Evolutionary conservation across 2,888 invertebrate genomes (phyloP), one percentile per base, ranked within the genome.

Genomic region (Ceriagrion tenellum): DNA sequence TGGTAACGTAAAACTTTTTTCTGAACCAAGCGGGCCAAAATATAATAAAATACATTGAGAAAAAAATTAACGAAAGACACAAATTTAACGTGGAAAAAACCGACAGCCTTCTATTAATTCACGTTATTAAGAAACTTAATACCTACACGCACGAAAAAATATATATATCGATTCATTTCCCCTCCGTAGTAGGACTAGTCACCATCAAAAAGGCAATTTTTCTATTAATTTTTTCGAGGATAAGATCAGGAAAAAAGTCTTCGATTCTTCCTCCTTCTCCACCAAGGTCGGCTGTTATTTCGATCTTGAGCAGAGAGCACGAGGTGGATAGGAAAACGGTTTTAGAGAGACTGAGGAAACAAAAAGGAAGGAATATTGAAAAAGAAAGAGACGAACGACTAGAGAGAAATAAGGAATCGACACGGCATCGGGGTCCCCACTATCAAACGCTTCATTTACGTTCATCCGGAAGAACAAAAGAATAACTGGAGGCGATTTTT

Each of bases 401-500:
- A 81, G 81, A 59, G 16, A 81, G 30, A 35, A 81, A 69, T 69
- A 81, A 81, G 35, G 81, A 69, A 20, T 93, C 47, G 93, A 13
- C 69, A 47, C 18, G 63, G 69, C 47, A 47, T 40, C 20, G 69
- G 12, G 6, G 2, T 26, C 35, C 56, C 93, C 26, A 47, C 47
- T 20, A 59, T 16, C 59, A 10, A 93, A 93, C 93, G 47, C 47
- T 74, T 93, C 93, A 93, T 93, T 93, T 93, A 93, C 91, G 91
- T 69, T 69, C 91, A 47, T 93, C 81, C 93, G 93, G 69, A 74
- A 74, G 74, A 93, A 93, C 93, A 93, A 93, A 93, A 93, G 93
- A 74, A 93, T 93, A 93, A 69, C 93, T 47, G n/a, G 20, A n/a
- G 74, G 47, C 69, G 63, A 63, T 47, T 47, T 63, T 26, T 26